phyloP scores from a whole-genome alignment of 2,113 vertebrate genomes.

The Tapirus terrestris region DNA sequence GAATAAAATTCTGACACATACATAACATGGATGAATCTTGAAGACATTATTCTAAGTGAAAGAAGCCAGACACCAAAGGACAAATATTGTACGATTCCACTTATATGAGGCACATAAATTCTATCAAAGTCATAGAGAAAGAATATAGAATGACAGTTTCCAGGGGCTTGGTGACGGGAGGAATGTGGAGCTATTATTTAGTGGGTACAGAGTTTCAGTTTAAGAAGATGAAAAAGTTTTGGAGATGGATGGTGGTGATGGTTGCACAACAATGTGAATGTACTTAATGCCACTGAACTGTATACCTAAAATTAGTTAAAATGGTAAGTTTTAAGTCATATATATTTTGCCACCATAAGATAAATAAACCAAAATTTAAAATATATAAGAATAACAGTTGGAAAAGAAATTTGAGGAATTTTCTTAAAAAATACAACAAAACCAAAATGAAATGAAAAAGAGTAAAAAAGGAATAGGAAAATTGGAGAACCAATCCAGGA shows the following conservation, averaged over 20 bases:
- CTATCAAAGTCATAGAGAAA: neutral
- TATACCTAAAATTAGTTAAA: neutral
- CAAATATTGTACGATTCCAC: neutral
- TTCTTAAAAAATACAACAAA: neutral
- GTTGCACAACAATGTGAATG: neutral
- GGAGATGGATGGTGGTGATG: neutral
- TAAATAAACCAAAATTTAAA: conserved; percentile 1
- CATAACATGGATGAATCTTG: neutral
- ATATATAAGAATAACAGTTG: neutral
- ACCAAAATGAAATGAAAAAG: neutral
- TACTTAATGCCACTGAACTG: neutral
- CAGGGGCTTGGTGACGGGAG: neutral
- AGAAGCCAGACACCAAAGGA: neutral
- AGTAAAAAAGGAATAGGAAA: neutral
- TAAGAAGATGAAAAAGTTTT: neutral
- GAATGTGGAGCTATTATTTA: neutral
- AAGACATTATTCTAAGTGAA: neutral
- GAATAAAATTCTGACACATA: neutral
- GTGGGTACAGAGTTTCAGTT: neutral
- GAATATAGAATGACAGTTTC: neutral
- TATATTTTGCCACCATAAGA: neutral
- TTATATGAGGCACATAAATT: neutral
- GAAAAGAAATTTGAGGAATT: neutral
- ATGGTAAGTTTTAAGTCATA: neutral
- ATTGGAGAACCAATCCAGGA: neutral